Conservation (phyloP, 2,113 vertebrate genomes). For the Sphyrna mokarran region DNA sequence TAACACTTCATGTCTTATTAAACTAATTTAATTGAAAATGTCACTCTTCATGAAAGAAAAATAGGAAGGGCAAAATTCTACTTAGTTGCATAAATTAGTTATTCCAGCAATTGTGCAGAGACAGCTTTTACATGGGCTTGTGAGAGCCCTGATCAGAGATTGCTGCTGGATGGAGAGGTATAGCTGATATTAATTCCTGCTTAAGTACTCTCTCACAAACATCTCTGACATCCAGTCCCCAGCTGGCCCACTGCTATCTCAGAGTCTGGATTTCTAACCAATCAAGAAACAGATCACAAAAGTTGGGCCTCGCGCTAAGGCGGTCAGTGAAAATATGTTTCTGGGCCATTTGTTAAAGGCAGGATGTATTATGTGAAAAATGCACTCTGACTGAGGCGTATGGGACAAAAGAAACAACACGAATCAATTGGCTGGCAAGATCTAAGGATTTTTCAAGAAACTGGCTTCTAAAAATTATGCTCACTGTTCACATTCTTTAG, state of each 20-base stretch:
- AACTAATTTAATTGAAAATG: not conserved
- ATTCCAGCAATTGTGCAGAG: not conserved
- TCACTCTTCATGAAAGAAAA: not conserved
- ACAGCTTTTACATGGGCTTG: not conserved
- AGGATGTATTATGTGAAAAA: not conserved
- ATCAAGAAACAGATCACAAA: not conserved
- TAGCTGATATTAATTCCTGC: not conserved
- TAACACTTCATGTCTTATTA: not conserved
- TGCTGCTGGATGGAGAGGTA: not conserved
- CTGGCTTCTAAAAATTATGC: not conserved
- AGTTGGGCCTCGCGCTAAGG: not conserved
- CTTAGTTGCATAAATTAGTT: not conserved
- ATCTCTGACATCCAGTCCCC: not conserved
- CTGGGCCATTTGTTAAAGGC: not conserved
- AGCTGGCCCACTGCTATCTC: not conserved
- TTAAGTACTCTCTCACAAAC: not conserved
- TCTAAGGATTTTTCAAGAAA: not conserved
- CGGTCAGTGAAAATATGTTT: not conserved
- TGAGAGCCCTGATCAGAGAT: not conserved
- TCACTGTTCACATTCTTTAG: not conserved
- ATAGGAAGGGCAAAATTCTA: not conserved
- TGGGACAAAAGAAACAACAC: not conserved
- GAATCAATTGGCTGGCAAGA: not conserved
- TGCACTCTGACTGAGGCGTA: no score
- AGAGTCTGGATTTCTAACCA: not conserved